Evolutionary conservation across 2,888 invertebrate genomes (phyloP), one percentile per base, ranked within the genome.

Genomic region (Hipparchia sbordonii): DNA sequence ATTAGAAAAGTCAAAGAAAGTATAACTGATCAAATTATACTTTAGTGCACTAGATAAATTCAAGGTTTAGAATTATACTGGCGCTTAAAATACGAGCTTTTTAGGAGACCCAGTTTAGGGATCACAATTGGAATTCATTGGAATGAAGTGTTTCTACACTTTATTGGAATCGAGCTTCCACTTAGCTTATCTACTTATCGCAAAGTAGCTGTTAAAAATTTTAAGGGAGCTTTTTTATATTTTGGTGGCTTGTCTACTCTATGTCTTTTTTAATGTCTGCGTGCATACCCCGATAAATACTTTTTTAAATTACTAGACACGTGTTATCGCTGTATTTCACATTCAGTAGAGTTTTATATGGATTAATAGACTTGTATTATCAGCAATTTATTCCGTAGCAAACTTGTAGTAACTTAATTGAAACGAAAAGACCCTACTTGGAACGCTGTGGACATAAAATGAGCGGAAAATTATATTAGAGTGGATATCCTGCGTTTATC

Each of bases 351-450:
- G 12, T 45, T 45, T 61, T 57, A 23, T 57, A 23, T 7, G 23
- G 13, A 56, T 7, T 13, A 56, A 56, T 56, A 56, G 56, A 23
- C 57, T 57, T 23, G 23, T 57, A 23, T 13, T 23, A 2, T 23
- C 13, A 13, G 13, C 56, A 13, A 45, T 60, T 60, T 60, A 45
- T 61, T 45, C 60, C 2, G 39, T 6, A 2, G n/a, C 45, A 61
- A 57, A 57, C 57, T 57, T 8, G 45, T 45, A 39, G 60, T 61
- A 12, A 61, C 45, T 12, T n/a, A 59, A 59, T 59, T 59, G 23
- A 59, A 59, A 33, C 57, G 7, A 61, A 61, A 10, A n/a, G 12
- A 5, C 0, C 45, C 6, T 9, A n/a, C 6, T 60, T 6, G 60
- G 10, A 12, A 39, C 45, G 45, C 60, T 60, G 60, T 12, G 60